Conservation (phyloP, 2,113 vertebrate species). For the Petroica traversi region DNA sequence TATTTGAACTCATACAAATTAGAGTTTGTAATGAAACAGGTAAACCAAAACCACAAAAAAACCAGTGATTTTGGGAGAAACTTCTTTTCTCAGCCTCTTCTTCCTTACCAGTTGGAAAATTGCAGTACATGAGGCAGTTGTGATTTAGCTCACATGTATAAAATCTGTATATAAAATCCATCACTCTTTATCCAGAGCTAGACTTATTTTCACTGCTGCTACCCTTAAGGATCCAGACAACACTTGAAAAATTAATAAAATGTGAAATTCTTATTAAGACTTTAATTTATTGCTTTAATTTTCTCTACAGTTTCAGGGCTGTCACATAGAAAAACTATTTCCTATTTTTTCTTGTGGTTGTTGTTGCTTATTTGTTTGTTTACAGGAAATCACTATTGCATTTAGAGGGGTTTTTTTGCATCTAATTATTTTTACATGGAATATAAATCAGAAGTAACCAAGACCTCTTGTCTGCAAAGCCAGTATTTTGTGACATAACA, state of each 20-base stretch:
- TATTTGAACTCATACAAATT: background rate
- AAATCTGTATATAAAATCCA: background rate
- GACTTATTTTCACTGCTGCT: background rate
- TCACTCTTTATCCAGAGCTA: background rate
- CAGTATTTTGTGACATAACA: background rate
- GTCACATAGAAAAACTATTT: background rate
- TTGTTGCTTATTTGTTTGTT: background rate
- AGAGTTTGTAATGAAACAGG: background rate
- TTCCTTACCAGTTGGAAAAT: background rate
- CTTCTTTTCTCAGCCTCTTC: background rate
- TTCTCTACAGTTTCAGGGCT: background rate
- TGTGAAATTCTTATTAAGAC: background rate
- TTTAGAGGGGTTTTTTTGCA: background rate
- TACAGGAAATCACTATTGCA: background rate
- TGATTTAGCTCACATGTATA: background rate
- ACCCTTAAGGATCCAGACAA: background rate
- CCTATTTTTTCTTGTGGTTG: background rate
- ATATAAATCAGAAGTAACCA: background rate
- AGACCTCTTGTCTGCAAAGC: background rate
- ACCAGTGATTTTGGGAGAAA: background rate
- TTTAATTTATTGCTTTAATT: background rate
- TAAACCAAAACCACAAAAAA: background rate
- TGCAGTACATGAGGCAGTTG: background rate
- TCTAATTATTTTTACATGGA: background rate
- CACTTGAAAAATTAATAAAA: background rate